phyloP scores from a whole-genome alignment of 2,113 vertebrate genomes.

The Microtus montanus region DNA sequence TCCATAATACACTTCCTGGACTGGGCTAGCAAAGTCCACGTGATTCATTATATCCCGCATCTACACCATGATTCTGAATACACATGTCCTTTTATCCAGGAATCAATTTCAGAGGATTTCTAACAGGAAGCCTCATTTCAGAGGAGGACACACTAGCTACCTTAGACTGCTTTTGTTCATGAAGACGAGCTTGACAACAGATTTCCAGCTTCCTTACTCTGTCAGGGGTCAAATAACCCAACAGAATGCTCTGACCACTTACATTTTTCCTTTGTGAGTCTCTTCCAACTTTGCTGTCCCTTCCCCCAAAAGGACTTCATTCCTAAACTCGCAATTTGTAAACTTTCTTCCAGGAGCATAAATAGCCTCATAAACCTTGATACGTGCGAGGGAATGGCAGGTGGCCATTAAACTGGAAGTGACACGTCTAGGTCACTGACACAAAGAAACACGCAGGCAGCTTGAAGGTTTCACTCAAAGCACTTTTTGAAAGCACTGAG shows the following conservation, averaged over 20 bases:
- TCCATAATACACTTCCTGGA: constrained; percentile 39
- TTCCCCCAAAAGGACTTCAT: constrained; percentile 2
- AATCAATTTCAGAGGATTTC: constrained; percentile 30
- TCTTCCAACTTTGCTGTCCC: constrained; percentile 36
- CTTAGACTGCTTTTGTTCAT: background rate
- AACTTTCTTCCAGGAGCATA: background rate
- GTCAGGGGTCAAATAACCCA: constrained; percentile 35
- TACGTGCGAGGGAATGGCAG: background rate
- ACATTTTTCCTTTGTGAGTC: constrained; percentile 63
- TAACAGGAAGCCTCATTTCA: constrained; percentile 35
- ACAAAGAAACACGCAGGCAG: background rate
- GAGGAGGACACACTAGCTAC: background rate
- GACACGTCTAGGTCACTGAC: background rate
- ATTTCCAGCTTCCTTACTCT: constrained; percentile 3
- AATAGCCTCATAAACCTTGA: background rate
- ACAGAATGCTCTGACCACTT: constrained; percentile 62
- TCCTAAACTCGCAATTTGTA: constrained; percentile 10
- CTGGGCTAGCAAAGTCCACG: constrained; percentile 26
- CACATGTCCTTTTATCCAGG: background rate
- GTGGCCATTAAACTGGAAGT: background rate
- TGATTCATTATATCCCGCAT: background rate
- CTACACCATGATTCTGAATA: background rate
- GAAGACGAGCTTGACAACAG: background rate
- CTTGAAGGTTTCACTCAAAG: background rate
- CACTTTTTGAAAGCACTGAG: background rate